phyloP scores from a whole-genome alignment of 2,113 vertebrate species.

The Phalacrocorax carbo region DNA sequence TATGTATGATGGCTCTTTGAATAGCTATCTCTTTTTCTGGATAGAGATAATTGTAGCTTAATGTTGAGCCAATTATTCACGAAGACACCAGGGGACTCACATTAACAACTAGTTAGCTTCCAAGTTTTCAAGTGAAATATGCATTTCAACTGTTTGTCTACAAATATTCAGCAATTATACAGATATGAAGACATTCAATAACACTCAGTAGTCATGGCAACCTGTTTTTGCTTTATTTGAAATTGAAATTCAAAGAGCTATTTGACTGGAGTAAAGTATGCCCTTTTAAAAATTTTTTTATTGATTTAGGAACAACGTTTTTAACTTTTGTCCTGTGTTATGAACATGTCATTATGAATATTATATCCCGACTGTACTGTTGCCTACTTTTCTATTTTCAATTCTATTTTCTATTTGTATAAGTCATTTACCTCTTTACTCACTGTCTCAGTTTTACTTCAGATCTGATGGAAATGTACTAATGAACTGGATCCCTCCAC shows the following conservation, averaged over 20 bases:
- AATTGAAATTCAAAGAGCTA: constrained; percentile 36
- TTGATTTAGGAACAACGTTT: constrained; percentile 20
- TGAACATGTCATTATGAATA: neutral
- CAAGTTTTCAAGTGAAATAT: constrained; percentile 32
- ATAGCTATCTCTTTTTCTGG: neutral
- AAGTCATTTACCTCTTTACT: neutral
- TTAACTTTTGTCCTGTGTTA: neutral
- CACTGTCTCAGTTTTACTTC: neutral
- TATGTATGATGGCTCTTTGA: neutral
- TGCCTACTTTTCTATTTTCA: neutral
- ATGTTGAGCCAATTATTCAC: neutral
- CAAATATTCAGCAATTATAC: constrained; percentile 62
- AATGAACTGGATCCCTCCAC: neutral
- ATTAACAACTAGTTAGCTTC: constrained; percentile 22
- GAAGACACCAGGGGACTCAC: constrained; percentile 5
- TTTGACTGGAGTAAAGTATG: neutral
- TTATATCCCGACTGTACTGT: neutral
- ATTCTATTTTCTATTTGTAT: neutral
- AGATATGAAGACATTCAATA: constrained; percentile 24
- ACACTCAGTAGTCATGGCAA: constrained; percentile 61
- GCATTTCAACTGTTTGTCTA: constrained; percentile 42
- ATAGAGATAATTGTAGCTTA: neutral
- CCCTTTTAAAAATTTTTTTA: neutral
- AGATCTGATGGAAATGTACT: neutral
- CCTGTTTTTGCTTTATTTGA: constrained; percentile 28